A percentile compares a stretch with the other conserved stretches of the same genome.
These are phyloP conservation scores for Actinia tenebrosa DNA, from an alignment of 64 coral and sea anemone genomes.

Conservation along the genomic window DNA sequence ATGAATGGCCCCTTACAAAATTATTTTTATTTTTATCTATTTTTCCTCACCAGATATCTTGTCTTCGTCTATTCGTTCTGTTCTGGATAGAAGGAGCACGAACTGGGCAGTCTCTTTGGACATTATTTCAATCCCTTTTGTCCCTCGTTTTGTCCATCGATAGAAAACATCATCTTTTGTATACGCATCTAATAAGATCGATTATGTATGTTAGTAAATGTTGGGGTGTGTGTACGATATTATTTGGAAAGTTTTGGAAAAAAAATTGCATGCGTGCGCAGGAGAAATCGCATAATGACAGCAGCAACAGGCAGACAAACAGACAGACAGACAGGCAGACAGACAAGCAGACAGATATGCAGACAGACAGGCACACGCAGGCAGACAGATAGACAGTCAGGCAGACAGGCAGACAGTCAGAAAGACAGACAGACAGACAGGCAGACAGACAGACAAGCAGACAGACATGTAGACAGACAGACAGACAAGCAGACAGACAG, in stretches of 20 bases:
- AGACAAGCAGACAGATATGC: too few relatives aligned
- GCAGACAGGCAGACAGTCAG: not conserved
- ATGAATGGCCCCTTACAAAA: too few relatives aligned
- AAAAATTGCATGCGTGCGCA: too few relatives aligned
- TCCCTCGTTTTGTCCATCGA: conserved; percentile 29
- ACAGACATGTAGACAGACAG: not conserved
- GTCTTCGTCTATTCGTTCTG: conserved; percentile 17
- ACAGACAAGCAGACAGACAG: too few relatives aligned
- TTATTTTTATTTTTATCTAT: not conserved
- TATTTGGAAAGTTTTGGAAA: too few relatives aligned
- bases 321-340: too few relatives aligned
- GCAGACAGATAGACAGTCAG: not conserved
- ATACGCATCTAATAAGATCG: conserved; percentile 35
- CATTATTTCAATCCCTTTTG: conserved; percentile 51
- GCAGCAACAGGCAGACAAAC: too few relatives aligned
- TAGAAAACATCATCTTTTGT: conserved; percentile 46
- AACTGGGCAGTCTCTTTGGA: conserved; percentile 53
- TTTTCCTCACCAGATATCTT: conserved; percentile 48
- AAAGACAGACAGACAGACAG: not conserved
- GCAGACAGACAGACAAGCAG: too few relatives aligned
- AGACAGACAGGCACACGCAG: too few relatives aligned
- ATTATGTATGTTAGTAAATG: not conserved
- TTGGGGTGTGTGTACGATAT: not conserved
- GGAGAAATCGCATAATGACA: too few relatives aligned
- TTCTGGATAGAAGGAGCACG: conserved; percentile 33